phyloP scores from a whole-genome alignment of 2,797 vertebrate species.

The Gymnoscopelus microlampas region DNA sequence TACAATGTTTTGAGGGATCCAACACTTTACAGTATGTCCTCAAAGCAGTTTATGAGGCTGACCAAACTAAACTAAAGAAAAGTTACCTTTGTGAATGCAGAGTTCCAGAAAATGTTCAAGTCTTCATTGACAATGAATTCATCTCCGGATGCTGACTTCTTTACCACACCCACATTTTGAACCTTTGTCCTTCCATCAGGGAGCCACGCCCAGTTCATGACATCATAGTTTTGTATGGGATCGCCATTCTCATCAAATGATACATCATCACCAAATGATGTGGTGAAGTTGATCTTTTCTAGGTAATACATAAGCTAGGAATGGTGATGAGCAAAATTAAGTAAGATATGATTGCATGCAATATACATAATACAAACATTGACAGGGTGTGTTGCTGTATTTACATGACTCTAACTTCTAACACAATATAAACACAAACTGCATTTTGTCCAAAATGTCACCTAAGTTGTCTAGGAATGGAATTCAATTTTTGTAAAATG shows the following conservation, averaged over 20 bases:
- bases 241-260: conserved; percentile 62
- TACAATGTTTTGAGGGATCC: too few relatives aligned
- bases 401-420: too few relatives aligned
- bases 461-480: too few relatives aligned
- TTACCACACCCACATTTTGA: conserved; percentile 48
- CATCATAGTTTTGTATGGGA: conserved; percentile 30
- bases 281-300: too few relatives aligned
- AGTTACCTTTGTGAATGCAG: conserved; percentile 5
- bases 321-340: neutral
- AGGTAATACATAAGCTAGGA: conserved; percentile 27
- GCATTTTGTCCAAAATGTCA: too few relatives aligned
- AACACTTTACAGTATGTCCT: too few relatives aligned
- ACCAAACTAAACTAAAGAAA: neutral
- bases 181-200: conserved; percentile 43
- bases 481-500: too few relatives aligned
- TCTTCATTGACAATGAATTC: conserved; percentile 50
- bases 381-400: too few relatives aligned
- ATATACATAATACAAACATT: too few relatives aligned
- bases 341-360: too few relatives aligned
- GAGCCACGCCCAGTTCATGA: conserved; percentile 41
- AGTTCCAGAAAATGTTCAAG: conserved; percentile 62
- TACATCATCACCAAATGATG: conserved; percentile 51
- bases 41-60: too few relatives aligned
- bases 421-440: too few relatives aligned
- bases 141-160: conserved; percentile 36